A percentile compares a stretch with the other conserved stretches of the same genome.
These are phyloP conservation scores for Heterohyrax brucei DNA, from an alignment of 2,797 vertebrate species.

Conservation along the genomic window DNA sequence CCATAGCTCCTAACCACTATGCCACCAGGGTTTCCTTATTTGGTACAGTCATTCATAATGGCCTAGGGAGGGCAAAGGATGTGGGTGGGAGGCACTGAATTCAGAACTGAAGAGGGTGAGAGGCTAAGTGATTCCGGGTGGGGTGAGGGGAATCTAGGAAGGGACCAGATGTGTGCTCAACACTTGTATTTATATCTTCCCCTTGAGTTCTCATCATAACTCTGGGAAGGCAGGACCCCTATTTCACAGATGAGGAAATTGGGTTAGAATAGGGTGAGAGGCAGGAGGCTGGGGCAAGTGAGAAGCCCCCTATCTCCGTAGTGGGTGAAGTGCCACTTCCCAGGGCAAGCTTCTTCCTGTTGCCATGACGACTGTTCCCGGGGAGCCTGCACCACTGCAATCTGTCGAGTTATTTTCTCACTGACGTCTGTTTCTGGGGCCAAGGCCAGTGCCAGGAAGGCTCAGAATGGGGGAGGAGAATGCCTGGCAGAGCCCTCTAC, in stretches of 20 bases:
- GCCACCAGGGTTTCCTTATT: too few relatives aligned
- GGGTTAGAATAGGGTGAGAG: constrained; percentile 10
- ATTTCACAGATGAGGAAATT: constrained; percentile 45
- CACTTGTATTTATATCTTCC: not conserved
- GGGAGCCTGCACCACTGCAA: constrained; percentile 75
- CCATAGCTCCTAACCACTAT: too few relatives aligned
- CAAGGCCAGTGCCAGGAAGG: constrained; percentile 81
- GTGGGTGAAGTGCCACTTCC: constrained; percentile 74
- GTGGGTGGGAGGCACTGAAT: not conserved
- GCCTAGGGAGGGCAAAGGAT: not conserved
- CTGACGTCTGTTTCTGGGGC: constrained; percentile 81
- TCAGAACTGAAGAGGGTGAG: not conserved
- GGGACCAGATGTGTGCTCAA: not conserved
- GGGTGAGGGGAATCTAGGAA: not conserved
- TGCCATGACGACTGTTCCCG: constrained; percentile 81
- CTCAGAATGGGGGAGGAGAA: constrained; percentile 68
- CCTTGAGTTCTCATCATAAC: not conserved
- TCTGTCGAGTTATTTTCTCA: constrained; percentile 87
- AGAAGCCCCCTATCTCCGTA: constrained; percentile 69
- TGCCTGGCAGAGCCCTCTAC: constrained; percentile 26
- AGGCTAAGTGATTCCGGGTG: not conserved
- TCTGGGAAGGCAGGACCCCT: not conserved
- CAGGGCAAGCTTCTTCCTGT: constrained; percentile 80
- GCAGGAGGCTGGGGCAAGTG: constrained; percentile 20
- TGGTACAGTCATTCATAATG: not conserved